A percentile compares a stretch with the other conserved stretches of the same genome.
Conservation (phyloP, 2,888 invertebrate species). For the Andrena camellia region DNA sequence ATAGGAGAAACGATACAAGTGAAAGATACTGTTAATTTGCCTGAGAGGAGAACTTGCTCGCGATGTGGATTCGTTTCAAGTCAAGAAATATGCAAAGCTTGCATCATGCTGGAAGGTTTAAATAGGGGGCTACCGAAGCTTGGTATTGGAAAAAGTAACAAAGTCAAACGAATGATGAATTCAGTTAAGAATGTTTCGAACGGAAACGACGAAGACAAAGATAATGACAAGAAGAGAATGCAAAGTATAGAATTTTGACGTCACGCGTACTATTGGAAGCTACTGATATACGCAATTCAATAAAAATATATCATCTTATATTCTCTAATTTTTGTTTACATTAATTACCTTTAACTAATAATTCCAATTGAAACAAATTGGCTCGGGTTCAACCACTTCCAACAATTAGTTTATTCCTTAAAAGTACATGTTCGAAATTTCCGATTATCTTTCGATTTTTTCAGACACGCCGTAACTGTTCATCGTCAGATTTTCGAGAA, state of each 20-base stretch:
- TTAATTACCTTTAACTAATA: background rate
- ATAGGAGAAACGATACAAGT: constrained; percentile 94
- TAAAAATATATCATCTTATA: constrained; percentile 33
- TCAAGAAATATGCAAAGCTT: constrained; percentile 98
- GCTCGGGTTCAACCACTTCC: background rate
- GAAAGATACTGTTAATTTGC: constrained; percentile 93
- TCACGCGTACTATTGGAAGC: constrained; percentile 34
- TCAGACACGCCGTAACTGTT: background rate
- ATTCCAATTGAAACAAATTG: constrained; percentile 2
- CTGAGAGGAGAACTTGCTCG: constrained; percentile 91
- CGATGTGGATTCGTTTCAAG: constrained; percentile 97
- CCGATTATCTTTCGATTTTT: background rate
- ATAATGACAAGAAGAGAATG: background rate
- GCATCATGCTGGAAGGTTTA: constrained; percentile 96
- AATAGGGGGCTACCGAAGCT: constrained; percentile 96
- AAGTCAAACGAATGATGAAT: constrained; percentile 85
- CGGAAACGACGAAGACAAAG: constrained; percentile 6
- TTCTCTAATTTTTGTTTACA: constrained; percentile 10
- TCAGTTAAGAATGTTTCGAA: constrained; percentile 13
- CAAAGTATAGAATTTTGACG: constrained; percentile 52
- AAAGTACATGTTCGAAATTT: constrained; percentile 1
- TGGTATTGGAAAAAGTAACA: constrained; percentile 96
- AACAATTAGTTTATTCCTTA: constrained; percentile 34
- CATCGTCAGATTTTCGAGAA: background rate
- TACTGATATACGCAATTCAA: constrained; percentile 24